Evolutionary conservation across 2,113 vertebrate species (phyloP).

Genomic region (Nothocercus julius): DNA sequence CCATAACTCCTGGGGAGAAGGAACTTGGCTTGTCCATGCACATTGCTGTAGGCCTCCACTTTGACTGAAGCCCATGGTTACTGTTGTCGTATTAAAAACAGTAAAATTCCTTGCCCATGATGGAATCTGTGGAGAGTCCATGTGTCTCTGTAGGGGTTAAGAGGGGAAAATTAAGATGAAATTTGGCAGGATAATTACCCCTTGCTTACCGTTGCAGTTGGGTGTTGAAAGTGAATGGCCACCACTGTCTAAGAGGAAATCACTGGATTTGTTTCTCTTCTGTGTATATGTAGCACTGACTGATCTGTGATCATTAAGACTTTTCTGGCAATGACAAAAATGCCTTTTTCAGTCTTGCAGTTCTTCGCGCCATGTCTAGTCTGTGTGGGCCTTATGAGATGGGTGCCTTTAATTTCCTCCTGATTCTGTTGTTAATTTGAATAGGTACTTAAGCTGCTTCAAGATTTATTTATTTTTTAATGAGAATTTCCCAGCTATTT

Average conservation of each 20-base stretch:
- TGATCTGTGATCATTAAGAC: fast-evolving
- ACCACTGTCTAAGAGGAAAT: not conserved
- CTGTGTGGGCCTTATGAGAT: not conserved
- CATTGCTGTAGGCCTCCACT: not conserved
- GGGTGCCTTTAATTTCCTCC: not conserved
- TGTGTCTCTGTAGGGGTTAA: fast-evolving
- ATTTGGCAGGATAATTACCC: not conserved
- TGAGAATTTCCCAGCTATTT: not conserved
- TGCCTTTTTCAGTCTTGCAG: not conserved
- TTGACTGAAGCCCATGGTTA: not conserved
- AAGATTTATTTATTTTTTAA: not conserved
- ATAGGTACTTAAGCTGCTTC: not conserved
- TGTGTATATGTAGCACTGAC: not conserved
- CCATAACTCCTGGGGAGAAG: not conserved
- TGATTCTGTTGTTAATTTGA: not conserved
- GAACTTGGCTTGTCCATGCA: not conserved
- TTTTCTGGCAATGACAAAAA: not conserved
- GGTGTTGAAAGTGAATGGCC: not conserved
- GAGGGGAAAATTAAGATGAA: not conserved
- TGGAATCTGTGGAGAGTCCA: not conserved
- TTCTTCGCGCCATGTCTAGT: not conserved
- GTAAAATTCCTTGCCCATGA: not conserved
- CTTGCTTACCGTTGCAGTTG: not conserved
- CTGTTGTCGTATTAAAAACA: not conserved
- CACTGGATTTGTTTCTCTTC: not conserved